Percentiles rank a stretch among this genome's conserved stretches.
These are phyloP conservation scores for Suncus etruscus DNA, from an alignment of 2,113 vertebrate species.

Conservation along the genomic window DNA sequence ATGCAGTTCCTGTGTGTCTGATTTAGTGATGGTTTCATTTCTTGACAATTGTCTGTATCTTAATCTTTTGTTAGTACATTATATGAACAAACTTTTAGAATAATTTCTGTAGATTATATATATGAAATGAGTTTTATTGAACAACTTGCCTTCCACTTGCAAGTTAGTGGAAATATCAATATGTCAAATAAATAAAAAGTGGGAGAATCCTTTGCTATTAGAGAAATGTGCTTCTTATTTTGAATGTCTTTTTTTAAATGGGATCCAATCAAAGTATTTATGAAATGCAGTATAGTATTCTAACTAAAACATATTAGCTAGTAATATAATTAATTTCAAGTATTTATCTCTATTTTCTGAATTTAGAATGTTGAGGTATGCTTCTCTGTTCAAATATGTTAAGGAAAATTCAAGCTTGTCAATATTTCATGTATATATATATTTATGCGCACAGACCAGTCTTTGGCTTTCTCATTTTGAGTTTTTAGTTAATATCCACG, in stretches of 20 bases:
- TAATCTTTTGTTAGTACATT: conserved; percentile 83
- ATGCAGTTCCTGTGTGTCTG: conserved; percentile 56
- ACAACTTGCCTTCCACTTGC: conserved; percentile 77
- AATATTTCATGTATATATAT: not conserved
- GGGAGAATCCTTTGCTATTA: conserved; percentile 59
- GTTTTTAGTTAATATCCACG: conserved; percentile 34
- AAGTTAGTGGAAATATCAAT: conserved; percentile 76
- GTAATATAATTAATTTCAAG: conserved; percentile 21
- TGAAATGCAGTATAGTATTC: conserved; percentile 47
- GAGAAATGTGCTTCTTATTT: conserved; percentile 54
- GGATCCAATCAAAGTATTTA: conserved; percentile 46
- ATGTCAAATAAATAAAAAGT: conserved; percentile 68
- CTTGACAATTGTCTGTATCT: conserved; percentile 76
- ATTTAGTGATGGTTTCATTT: conserved; percentile 83
- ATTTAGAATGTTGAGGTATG: conserved; percentile 33
- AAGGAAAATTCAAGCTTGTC: not conserved
- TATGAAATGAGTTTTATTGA: conserved; percentile 84
- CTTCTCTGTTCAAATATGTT: not conserved
- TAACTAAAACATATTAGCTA: conserved; percentile 39
- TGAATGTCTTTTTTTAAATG: conserved; percentile 53
- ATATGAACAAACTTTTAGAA: conserved; percentile 83
- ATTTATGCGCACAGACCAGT: conserved; percentile 1
- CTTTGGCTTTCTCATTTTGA: conserved; percentile 53
- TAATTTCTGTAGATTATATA: conserved; percentile 84
- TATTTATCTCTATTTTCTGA: conserved; percentile 55